Base-by-base conservation (phyloP, 1,140 invertebrate genomes). In the Asobara japonica region DNA sequence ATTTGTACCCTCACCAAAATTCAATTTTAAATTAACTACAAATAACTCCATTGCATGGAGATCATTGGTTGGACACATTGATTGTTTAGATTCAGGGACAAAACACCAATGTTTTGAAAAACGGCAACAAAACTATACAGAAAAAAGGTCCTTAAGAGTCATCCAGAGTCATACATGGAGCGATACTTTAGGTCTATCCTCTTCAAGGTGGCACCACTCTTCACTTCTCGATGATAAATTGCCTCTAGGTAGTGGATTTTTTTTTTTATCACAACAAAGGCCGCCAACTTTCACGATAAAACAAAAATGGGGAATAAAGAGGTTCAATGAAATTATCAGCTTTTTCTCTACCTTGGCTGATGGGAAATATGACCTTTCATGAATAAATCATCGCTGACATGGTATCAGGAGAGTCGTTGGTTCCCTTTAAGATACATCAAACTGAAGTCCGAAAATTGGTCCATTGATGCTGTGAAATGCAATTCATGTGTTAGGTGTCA, bases 201-300 rank as follows among this genome's bases (percentile, higher is more conserved):
- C 60, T 62, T 62, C 13, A 62, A 62, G 60, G 29, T 62, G 60
- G 60, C 27, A 62, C 29, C 60, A 62, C 29, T 29, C 30, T 62
- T 30, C 25, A 62, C 22, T 62, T 62, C 29, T 18, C 25, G 60
- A 62, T 60, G 22, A 60, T 62, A 62, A 31, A 62, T 56, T 22
- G 22, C 22, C 18, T 22, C 13, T 13, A 16, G 51, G 18, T 6
- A 6, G 11, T 11, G 2, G 51, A n/a, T n/a, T n/a, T n/a, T 56
- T 25, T 25, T 56, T 56, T 27, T 56, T 51, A 18, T 6, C 3
- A 13, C 22, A 56, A 27, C 51, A 56, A 56, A 25, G 51, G 18
- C 51, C 51, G 25, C 11, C 22, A 56, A 22, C 22, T 56, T 56
- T 56, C 25, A 6, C 22, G 6, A 4, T 25, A 20, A 18, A 45